Conservation (phyloP, 1,140 invertebrate genomes). For the Coelopa frigida region DNA sequence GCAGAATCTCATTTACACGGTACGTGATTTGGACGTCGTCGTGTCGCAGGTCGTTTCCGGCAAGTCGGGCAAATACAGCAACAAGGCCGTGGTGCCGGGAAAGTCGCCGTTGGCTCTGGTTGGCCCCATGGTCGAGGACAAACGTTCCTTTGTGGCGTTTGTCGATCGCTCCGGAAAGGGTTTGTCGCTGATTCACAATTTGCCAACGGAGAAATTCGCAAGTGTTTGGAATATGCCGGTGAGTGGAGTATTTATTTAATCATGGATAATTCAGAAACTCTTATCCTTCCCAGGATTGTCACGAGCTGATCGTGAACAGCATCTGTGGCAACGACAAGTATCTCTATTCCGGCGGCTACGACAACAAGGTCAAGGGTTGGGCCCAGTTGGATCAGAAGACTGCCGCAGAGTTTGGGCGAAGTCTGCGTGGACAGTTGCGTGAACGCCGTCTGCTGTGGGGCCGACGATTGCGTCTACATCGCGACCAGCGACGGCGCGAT, state of each 20-base stretch:
- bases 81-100: constrained; percentile 33
- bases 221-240: constrained; percentile 29
- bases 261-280: neutral
- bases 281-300: constrained; percentile 26
- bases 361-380: constrained; percentile 40
- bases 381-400: constrained; percentile 20
- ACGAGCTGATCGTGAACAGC: constrained; percentile 37
- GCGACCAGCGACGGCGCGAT: constrained; percentile 30
- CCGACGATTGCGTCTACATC: constrained; percentile 29
- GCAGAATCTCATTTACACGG: constrained; percentile 32
- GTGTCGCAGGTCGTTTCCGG: constrained; percentile 27
- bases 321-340: constrained; percentile 28
- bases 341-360: constrained; percentile 37
- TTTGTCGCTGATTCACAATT: constrained; percentile 28
- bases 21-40: constrained; percentile 36
- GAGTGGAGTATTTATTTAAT: too few species aligned
- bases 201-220: constrained; percentile 22
- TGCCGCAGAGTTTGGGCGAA: constrained; percentile 26
- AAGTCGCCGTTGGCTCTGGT: constrained; percentile 34
- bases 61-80: constrained; percentile 38
- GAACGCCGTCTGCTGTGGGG: constrained; percentile 30
- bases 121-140: constrained; percentile 22
- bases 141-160: constrained; percentile 28
- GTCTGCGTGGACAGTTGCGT: constrained; percentile 32
- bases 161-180: constrained; percentile 40